Percentiles rank a stretch among this genome's conserved stretches.
These are phyloP conservation scores for Drosophila truncata DNA, from an alignment of 1,140 invertebrate genomes.

Conservation along the genomic window DNA sequence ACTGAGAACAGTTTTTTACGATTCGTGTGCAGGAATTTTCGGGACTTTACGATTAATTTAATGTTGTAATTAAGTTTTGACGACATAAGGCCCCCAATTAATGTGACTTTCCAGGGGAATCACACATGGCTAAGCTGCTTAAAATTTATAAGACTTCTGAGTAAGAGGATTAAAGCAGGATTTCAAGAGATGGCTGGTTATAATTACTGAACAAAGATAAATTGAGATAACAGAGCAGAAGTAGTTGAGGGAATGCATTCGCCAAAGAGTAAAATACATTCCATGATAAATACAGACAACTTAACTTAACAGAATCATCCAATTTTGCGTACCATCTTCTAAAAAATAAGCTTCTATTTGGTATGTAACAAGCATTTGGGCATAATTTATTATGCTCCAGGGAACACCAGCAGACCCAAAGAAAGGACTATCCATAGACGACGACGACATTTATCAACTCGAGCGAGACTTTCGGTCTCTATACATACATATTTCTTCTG, in stretches of 20 bases:
- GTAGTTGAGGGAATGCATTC: not conserved
- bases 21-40: slow-evolving; percentile 45
- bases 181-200: not conserved
- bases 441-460: slow-evolving; percentile 71
- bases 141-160: slow-evolving; percentile 23
- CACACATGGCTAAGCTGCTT: slow-evolving; percentile 60
- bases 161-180: slow-evolving; percentile 25
- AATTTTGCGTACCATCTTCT: not conserved
- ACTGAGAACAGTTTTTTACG: slow-evolving; percentile 38
- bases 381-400: slow-evolving; percentile 74
- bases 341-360: slow-evolving; percentile 32
- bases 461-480: slow-evolving; percentile 29
- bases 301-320: slow-evolving; percentile 15
- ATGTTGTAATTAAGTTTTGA: slow-evolving; percentile 60
- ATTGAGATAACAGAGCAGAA: not conserved
- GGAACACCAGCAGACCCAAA: slow-evolving; percentile 26
- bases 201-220: slow-evolving; percentile 1
- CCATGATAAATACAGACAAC: slow-evolving; percentile 2
- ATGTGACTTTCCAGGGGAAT: slow-evolving; percentile 38
- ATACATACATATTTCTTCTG: slow-evolving; percentile 15
- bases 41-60: slow-evolving; percentile 49
- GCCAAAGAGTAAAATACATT: not conserved
- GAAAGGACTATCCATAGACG: slow-evolving; percentile 33
- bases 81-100: slow-evolving; percentile 46
- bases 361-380: slow-evolving; percentile 41